These are phyloP conservation scores for Selene dorsalis DNA, from an alignment of 2,797 vertebrate genomes.

Conservation along the genomic window DNA sequence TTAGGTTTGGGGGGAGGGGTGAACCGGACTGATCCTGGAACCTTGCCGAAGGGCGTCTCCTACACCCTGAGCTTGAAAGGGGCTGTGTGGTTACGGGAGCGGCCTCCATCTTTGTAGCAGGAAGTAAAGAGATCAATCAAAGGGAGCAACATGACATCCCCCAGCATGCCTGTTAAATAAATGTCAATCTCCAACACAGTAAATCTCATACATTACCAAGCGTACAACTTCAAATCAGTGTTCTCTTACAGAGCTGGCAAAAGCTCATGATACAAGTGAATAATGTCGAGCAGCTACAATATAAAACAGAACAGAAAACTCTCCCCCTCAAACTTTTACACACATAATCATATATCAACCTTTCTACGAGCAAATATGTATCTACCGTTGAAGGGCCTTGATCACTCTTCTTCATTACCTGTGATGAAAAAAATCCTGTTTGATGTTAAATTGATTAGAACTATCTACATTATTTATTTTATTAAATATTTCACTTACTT, in stretches of 20 bases:
- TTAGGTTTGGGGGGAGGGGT: conserved; percentile 65
- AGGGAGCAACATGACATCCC: conserved; percentile 76
- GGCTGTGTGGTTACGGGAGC: conserved; percentile 74
- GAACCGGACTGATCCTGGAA: conserved; percentile 73
- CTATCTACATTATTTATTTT: background rate
- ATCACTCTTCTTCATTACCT: background rate
- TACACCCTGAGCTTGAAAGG: conserved; percentile 76
- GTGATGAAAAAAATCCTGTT: no score
- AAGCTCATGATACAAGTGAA: conserved; percentile 3
- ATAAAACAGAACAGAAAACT: conserved; percentile 7
- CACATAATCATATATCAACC: background rate
- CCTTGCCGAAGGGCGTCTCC: conserved; percentile 76
- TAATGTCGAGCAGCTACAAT: background rate
- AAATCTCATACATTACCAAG: conserved; percentile 66
- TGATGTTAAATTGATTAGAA: background rate
- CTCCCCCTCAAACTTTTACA: background rate
- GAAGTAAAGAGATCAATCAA: conserved; percentile 81
- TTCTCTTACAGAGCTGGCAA: conserved; percentile 28
- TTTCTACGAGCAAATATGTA: background rate
- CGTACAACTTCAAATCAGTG: conserved; percentile 43
- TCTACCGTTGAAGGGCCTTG: background rate
- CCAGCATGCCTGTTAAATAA: conserved; percentile 76
- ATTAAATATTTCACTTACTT: background rate
- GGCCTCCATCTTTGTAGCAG: conserved; percentile 80
- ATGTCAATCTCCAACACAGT: conserved; percentile 74